Evolutionary conservation across 1,140 invertebrate genomes (phyloP).

Genomic region (Drosophila busckii): DNA sequence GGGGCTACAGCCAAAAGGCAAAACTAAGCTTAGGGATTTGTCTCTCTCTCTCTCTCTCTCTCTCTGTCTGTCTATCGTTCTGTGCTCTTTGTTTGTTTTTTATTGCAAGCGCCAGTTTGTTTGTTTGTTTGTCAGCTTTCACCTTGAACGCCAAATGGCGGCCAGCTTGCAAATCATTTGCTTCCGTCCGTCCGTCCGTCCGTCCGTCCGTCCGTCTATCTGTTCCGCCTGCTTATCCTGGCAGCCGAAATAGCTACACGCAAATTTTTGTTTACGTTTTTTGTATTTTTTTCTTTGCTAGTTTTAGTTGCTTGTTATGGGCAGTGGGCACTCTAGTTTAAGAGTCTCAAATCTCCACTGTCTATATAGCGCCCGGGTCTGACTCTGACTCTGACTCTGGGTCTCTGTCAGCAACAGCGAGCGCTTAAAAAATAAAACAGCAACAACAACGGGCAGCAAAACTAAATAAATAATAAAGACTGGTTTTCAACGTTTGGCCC

Average conservation of each 20-base stretch:
- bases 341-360: neutral
- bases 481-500: constrained; percentile 46
- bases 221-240: constrained; percentile 31
- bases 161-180: constrained; percentile 44
- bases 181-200: constrained; percentile 20
- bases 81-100: neutral
- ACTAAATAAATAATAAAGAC: too few relatives aligned
- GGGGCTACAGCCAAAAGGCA: constrained; percentile 26
- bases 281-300: constrained; percentile 2
- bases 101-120: neutral
- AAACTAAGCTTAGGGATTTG: constrained; percentile 23
- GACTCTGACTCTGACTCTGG: constrained; percentile 13
- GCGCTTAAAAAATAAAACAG: constrained; percentile 13
- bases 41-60: neutral
- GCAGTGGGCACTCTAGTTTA: neutral
- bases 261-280: constrained; percentile 60
- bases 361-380: constrained; percentile 11
- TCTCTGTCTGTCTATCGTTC: neutral
- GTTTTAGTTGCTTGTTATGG: neutral
- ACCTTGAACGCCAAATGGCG: constrained; percentile 33
- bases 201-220: too few relatives aligned
- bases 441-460: too few relatives aligned
- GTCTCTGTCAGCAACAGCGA: constrained; percentile 6
- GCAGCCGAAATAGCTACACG: constrained; percentile 20
- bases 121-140: constrained; percentile 28